Conservation (phyloP, 2,888 invertebrate species). For the Aphrophora alni region DNA sequence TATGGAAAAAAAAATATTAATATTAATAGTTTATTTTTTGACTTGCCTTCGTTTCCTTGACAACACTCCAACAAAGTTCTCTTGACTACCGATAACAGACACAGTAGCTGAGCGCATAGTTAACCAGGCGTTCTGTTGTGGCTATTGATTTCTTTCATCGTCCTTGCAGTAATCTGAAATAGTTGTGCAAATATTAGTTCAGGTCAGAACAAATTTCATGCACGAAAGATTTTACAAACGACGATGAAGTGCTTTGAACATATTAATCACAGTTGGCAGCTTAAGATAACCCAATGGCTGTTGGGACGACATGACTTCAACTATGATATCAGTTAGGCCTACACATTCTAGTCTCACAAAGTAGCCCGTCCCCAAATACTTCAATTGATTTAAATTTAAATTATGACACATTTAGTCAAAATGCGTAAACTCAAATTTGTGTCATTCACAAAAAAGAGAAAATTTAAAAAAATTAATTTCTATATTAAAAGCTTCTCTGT, state of each 20-base stretch:
- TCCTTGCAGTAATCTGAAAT: background rate
- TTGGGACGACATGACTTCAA: no score
- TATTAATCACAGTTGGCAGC: background rate
- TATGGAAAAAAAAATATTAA: no score
- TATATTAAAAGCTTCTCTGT: no score
- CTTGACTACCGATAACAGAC: constrained; percentile 32
- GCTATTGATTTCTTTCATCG: background rate
- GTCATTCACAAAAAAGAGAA: no score
- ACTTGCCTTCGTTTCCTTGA: constrained; percentile 29
- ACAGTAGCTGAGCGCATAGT: constrained; percentile 32
- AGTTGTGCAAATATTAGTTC: background rate
- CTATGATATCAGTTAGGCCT: no score
- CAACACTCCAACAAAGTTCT: constrained; percentile 34
- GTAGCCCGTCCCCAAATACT: background rate
- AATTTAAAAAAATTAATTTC: no score
- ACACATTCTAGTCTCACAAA: no score
- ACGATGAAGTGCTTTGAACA: background rate
- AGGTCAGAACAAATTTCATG: background rate
- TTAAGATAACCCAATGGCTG: background rate
- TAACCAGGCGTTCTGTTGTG: background rate
- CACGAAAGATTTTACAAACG: background rate
- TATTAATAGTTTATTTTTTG: no score
- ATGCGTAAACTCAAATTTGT: no score
- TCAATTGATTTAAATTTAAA: background rate
- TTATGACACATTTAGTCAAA: no score